Evolutionary conservation across 1,140 invertebrate genomes (phyloP).

Genomic region (Aleiodes sp.): DNA sequence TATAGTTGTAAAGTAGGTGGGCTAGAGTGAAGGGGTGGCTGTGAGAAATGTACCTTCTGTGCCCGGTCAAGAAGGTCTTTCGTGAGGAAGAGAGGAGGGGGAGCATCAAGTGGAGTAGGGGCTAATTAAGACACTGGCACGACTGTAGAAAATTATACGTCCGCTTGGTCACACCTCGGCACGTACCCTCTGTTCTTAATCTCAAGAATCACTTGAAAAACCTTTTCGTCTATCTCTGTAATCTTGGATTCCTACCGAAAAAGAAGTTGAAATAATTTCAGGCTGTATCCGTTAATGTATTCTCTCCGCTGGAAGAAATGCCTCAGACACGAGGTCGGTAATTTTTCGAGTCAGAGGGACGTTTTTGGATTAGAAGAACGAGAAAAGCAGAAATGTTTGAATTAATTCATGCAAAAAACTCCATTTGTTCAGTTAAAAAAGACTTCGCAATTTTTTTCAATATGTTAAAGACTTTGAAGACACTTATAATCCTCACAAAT

Average conservation of each 20-base stretch:
- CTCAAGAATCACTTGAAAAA: background rate
- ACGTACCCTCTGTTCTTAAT: background rate
- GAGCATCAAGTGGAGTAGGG: slow-evolving; percentile 16
- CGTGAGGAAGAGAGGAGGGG: no score
- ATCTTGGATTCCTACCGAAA: background rate
- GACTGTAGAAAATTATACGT: slow-evolving; percentile 30
- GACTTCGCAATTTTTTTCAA: no score
- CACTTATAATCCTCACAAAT: no score
- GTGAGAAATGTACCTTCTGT: slow-evolving; percentile 26
- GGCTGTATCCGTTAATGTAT: background rate
- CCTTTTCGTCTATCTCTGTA: background rate
- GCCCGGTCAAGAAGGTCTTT: slow-evolving; percentile 45
- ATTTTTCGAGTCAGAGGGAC: no score
- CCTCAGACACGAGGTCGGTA: no score
- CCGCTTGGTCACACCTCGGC: slow-evolving; percentile 17
- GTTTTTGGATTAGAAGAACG: no score
- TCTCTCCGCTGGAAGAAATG: no score
- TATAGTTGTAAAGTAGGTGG: slow-evolving; percentile 17
- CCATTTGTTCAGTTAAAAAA: no score
- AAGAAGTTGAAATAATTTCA: background rate
- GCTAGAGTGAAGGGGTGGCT: slow-evolving; percentile 44
- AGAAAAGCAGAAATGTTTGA: no score
- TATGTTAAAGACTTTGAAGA: no score
- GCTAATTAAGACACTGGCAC: slow-evolving; percentile 37
- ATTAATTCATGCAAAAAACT: no score